Evolutionary conservation across 1,140 invertebrate species (phyloP), one percentile per base, ranked within the genome.

Genomic region (Bombus haemorrhoidalis): DNA sequence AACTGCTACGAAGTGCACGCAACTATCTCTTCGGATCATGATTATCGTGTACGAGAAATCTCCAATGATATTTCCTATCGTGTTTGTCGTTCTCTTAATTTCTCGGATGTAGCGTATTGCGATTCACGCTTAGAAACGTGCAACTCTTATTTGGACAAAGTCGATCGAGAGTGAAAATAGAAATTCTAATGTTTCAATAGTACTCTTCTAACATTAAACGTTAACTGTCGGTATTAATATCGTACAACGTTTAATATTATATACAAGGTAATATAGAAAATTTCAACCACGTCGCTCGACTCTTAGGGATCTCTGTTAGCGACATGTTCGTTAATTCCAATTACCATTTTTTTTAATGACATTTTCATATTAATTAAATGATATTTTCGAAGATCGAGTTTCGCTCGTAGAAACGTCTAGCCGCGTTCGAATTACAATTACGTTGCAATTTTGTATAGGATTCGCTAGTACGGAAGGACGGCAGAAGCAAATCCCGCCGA

Each of bases 401-500:
- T 43, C n/a, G 43, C 41, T 77, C 75, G 34, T 57, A 18, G 41
- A 68, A 71, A 32, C 32, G 66, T 32, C 32, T n/a, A 62, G 53
- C 53, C n/a, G 15, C 39, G 25, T 13, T 79, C 62, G 62, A 59
- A 25, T 81, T 69, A 73, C 59, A 22, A 53, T 62, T 28, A 81
- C 25, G 72, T 64, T 76, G 73, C 13, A 83, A 83, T 83, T 83
- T 89, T 66, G 39, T 64, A 53, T 85, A 89, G 88, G 84, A 89
- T 80, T 89, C 81, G 86, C 74, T 72, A 66, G 59, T 83, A 81
- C 74, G 87, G 81, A 83, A 89, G 88, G 87, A 89, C 80, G 87
- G 88, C 66, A 89, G 85, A 86, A 86, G 81, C 85, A 86, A 86
- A 86, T 86, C 76, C 82, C 81, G 72, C 79, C 88, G 83, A 86